Base-by-base conservation (phyloP, 35 echinoderm and acorn worm genomes). In the Ophiothrix spiculata region DNA sequence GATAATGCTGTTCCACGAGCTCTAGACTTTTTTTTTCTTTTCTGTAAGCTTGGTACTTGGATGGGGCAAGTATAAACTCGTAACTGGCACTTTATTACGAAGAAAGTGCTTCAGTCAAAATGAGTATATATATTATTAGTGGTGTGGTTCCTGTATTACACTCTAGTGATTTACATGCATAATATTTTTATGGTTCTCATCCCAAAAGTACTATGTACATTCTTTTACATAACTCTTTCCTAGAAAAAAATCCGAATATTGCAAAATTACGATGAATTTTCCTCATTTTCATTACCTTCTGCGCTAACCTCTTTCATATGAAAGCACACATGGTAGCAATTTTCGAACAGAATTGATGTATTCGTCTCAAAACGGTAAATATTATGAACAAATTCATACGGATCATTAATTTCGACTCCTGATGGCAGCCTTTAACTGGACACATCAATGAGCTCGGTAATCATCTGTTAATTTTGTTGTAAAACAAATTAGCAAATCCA, bases 101-200 rank as follows among this genome's bases (percentile, higher is more conserved):
- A 2, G 1, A 25, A 69, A 69, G 60, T 69, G 60, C 60, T 69
- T 69, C 60, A 69, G 60, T 69, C 60, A 69, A 15, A 69, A 69
- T 69, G 60, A 69, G 60, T 69, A 69, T 69, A 69, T n/a, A 69
- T 69, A 69, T 69, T 69, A 69, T 69, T 69, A 69, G 60, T 69
- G 29, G 60, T n/a, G 60, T 69, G 60, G 60, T 69, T 69, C 60
- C 60, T 69, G 60, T 69, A n/a, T n/a, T 69, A n/a, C 2, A 69
- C 60, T 69, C 8, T 4, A 69, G 60, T 69, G 60, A 69, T 15
- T 69, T 69, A 28, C 16, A 15, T 69, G 60, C 60, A 69, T 69
- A 2, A 4, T 69, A 69, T 69, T 2, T 69, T 69, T 15, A 2
- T 25, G 17, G 29, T 54, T 54, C 21, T 69, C 17, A 28, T 69